These are phyloP conservation scores for Scrobipalpa atriplicella DNA, from an alignment of 2,888 invertebrate genomes.

Conservation along the genomic window DNA sequence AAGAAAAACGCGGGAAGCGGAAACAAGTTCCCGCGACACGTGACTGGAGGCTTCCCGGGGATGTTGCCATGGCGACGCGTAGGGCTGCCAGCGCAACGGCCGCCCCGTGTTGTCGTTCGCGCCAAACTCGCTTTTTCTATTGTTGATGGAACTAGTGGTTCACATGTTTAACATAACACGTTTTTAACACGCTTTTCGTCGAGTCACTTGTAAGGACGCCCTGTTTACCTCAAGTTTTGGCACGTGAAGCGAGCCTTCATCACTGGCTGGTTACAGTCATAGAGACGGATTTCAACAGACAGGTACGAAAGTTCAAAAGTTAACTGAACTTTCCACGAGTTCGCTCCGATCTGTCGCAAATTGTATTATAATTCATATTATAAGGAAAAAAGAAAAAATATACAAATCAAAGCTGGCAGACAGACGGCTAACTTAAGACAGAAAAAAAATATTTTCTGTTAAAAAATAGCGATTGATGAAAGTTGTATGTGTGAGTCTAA, in stretches of 20 bases:
- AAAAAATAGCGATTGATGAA: slow-evolving; percentile 41
- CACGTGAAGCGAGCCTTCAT: slow-evolving; percentile 12
- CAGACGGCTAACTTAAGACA: neutral
- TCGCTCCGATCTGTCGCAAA: neutral
- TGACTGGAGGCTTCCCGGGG: slow-evolving; percentile 79
- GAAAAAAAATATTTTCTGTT: slow-evolving; percentile 26
- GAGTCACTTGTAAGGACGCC: neutral
- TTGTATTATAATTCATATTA: neutral
- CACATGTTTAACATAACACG: slow-evolving; percentile 21
- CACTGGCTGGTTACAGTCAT: neutral
- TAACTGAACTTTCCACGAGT: neutral
- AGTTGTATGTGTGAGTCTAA: slow-evolving; percentile 50
- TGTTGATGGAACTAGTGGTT: neutral
- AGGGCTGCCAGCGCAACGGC: slow-evolving; percentile 47
- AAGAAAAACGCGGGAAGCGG: slow-evolving; percentile 78
- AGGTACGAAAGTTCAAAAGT: neutral
- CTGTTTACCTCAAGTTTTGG: neutral
- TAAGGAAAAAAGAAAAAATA: neutral
- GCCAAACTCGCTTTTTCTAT: neutral
- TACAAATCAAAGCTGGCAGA: neutral
- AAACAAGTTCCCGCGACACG: slow-evolving; percentile 80
- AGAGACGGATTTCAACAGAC: neutral
- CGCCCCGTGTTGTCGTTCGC: neutral
- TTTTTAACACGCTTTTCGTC: slow-evolving; percentile 15
- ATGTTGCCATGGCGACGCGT: slow-evolving; percentile 69